Conservation (phyloP, 2,888 invertebrate genomes). For the Lagria hirta region DNA sequence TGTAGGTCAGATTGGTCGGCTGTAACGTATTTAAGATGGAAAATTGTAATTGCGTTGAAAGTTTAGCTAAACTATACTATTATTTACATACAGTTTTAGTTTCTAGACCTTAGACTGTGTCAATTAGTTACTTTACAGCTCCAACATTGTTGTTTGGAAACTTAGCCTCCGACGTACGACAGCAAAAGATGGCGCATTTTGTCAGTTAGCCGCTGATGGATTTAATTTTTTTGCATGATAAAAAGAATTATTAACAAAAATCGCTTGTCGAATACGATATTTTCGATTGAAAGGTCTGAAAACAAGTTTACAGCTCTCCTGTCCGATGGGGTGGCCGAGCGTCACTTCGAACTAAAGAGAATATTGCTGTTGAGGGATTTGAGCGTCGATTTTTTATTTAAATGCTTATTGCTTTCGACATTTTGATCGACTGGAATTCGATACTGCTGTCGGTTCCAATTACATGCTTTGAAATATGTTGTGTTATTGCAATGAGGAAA, state of each 20-base stretch:
- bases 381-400: slow-evolving; percentile 42
- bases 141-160: too few species aligned
- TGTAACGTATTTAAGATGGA: too few species aligned
- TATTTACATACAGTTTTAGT: too few species aligned
- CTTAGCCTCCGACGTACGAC: too few species aligned
- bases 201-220: too few species aligned
- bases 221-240: too few species aligned
- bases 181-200: background rate
- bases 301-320: slow-evolving; percentile 12
- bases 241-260: background rate
- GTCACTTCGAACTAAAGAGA: slow-evolving; percentile 17
- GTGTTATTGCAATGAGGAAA: slow-evolving; percentile 30
- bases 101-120: too few species aligned
- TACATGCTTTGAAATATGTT: slow-evolving; percentile 35
- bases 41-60: too few species aligned
- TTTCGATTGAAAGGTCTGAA: slow-evolving; percentile 4
- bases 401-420: slow-evolving; percentile 46
- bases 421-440: slow-evolving; percentile 47
- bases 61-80: too few species aligned
- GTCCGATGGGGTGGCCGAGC: slow-evolving; percentile 21
- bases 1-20: too few species aligned
- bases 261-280: slow-evolving; percentile 16
- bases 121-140: too few species aligned
- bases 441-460: slow-evolving; percentile 43
- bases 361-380: slow-evolving; percentile 41